phyloP scores from a whole-genome alignment of 2,797 vertebrate species.

The Sebastolobus altivelis region DNA sequence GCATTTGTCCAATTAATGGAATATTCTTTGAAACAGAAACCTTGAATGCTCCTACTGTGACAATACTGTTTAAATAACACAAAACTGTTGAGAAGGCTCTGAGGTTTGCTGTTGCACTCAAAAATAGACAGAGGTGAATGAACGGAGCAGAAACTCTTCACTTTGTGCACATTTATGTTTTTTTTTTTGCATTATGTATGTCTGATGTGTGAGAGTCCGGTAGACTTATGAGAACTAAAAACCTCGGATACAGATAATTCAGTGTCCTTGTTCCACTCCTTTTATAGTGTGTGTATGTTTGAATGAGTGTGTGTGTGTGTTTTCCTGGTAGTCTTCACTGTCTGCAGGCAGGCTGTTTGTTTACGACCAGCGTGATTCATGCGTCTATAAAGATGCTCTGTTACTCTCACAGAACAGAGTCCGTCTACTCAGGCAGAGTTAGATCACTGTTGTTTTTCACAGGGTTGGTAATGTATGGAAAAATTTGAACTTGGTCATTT shows the following conservation, averaged over 20 bases:
- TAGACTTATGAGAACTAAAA: slow-evolving; percentile 52
- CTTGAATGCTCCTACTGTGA: neutral
- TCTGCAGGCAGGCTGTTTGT: slow-evolving; percentile 55
- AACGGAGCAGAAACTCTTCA: neutral
- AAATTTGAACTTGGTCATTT: neutral
- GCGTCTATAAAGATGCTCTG: slow-evolving; percentile 49
- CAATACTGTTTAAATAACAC: neutral
- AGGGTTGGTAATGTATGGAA: neutral
- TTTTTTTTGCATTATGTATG: slow-evolving; percentile 1
- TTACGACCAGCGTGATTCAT: slow-evolving; percentile 66
- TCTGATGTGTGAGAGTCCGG: slow-evolving; percentile 10
- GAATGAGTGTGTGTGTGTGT: slow-evolving; percentile 9
- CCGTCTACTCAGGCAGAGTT: neutral
- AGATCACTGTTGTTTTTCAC: neutral
- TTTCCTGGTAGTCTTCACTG: slow-evolving; percentile 11
- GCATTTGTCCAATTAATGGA: too few species aligned
- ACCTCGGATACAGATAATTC: slow-evolving; percentile 47
- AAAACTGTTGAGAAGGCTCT: too few species aligned
- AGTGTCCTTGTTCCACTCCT: slow-evolving; percentile 54
- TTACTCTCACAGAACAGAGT: slow-evolving; percentile 52
- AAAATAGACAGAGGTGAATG: neutral
- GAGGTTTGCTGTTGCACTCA: neutral
- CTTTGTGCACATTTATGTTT: neutral
- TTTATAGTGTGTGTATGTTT: slow-evolving; percentile 47
- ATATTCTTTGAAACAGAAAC: neutral